phyloP scores from a whole-genome alignment of 2,888 invertebrate species.

The Microdon myrmicae region DNA sequence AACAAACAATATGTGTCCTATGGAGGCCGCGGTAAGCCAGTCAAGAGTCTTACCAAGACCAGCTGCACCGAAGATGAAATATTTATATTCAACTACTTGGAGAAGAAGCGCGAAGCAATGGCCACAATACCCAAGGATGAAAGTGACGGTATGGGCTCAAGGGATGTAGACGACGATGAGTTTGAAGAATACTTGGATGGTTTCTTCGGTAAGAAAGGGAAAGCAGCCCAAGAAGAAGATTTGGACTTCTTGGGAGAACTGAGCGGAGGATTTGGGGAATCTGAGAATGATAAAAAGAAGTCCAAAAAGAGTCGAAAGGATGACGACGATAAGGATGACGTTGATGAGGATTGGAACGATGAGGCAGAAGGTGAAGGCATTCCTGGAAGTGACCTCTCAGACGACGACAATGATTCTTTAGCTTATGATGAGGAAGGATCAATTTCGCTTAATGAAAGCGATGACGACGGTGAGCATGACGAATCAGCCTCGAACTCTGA shows the following conservation, averaged over 20 bases:
- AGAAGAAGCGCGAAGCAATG: constrained; percentile 66
- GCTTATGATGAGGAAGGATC: constrained; percentile 54
- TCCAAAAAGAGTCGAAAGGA: constrained; percentile 58
- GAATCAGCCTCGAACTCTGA: constrained; percentile 32
- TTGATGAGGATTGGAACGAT: constrained; percentile 54
- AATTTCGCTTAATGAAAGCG: constrained; percentile 54
- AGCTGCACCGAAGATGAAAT: constrained; percentile 91
- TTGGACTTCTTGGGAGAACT: constrained; percentile 75
- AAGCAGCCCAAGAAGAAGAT: constrained; percentile 73
- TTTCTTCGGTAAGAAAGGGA: constrained; percentile 67
- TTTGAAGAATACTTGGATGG: constrained; percentile 69
- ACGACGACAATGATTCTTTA: constrained; percentile 68
- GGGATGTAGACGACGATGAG: constrained; percentile 75
- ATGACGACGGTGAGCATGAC: constrained; percentile 56
- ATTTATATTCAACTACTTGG: constrained; percentile 72
- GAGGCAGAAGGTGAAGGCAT: constrained; percentile 59
- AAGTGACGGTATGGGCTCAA: constrained; percentile 73
- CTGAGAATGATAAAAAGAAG: constrained; percentile 55
- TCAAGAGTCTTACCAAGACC: constrained; percentile 76
- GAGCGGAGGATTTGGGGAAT: constrained; percentile 72
- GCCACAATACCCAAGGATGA: constrained; percentile 65
- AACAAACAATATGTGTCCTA: constrained; percentile 75
- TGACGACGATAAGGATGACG: constrained; percentile 60
- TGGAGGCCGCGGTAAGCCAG: constrained; percentile 77
- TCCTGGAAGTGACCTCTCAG: constrained; percentile 56